These are phyloP conservation scores for Bufo gargarizans DNA, from an alignment of 2,113 vertebrate species.

Conservation along the genomic window DNA sequence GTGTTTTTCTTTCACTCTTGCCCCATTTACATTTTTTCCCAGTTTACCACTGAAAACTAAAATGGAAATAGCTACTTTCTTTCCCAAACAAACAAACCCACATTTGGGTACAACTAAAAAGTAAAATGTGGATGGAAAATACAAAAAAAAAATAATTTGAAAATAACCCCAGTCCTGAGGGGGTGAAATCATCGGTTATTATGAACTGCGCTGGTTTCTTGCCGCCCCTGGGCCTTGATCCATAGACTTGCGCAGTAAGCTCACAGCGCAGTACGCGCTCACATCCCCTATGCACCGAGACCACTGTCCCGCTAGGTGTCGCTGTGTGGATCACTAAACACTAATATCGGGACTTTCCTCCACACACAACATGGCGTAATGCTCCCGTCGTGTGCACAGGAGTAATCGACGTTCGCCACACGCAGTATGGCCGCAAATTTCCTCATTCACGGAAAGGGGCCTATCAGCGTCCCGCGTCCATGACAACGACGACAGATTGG, in stretches of 20 bases:
- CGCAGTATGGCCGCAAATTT: neutral
- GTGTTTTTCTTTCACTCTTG: too few species aligned
- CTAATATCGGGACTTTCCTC: neutral
- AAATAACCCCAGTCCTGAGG: too few species aligned
- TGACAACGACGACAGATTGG: constrained; percentile 5
- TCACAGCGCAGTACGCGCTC: neutral
- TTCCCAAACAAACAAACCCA: too few species aligned
- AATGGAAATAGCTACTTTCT: too few species aligned
- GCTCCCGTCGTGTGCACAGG: too few species aligned
- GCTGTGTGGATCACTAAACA: neutral
- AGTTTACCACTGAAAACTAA: too few species aligned
- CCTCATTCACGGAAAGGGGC: neutral
- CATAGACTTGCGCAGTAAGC: too few species aligned
- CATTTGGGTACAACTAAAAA: too few species aligned
- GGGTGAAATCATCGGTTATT: too few species aligned
- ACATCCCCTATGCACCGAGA: neutral
- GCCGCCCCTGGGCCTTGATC: neutral
- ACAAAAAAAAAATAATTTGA: too few species aligned
- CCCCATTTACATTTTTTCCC: too few species aligned
- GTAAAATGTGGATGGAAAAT: too few species aligned
- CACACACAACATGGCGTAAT: constrained; percentile 21
- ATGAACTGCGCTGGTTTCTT: neutral
- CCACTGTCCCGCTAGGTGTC: neutral
- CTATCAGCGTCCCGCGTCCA: constrained; percentile 17
- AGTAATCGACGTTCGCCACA: neutral